Evolutionary conservation across 2,888 invertebrate genomes (phyloP).

Genomic region (Zhuqinia jingwanae): DNA sequence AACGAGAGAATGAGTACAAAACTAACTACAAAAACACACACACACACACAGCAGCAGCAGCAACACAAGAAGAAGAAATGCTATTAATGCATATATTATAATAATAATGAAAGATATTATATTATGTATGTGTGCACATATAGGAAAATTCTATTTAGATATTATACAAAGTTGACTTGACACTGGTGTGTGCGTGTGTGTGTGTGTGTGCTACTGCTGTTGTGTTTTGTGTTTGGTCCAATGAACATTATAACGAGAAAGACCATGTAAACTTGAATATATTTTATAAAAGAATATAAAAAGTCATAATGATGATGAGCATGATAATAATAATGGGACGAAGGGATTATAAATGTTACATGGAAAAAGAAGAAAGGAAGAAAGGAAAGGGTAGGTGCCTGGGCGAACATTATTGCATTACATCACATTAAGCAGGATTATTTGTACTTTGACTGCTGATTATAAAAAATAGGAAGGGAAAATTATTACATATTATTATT

Average conservation of each 20-base stretch:
- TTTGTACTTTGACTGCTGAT: neutral
- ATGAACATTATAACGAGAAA: constrained; percentile 13
- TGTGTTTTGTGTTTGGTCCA: constrained; percentile 31
- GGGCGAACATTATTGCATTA: constrained; percentile 76
- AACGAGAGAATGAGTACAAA: neutral
- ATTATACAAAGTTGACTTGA: neutral
- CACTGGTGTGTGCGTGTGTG: constrained; percentile 3
- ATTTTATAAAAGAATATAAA: constrained; percentile 1
- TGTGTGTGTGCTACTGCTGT: constrained; percentile 4
- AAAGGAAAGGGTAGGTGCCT: constrained; percentile 71
- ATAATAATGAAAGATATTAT: neutral
- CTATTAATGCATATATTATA: constrained; percentile 38
- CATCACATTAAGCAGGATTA: constrained; percentile 73
- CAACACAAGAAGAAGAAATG: neutral
- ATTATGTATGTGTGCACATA: neutral
- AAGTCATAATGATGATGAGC: constrained; percentile 51
- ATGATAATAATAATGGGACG: constrained; percentile 74
- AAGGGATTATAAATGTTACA: constrained; percentile 75
- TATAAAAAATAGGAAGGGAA: constrained; percentile 18
- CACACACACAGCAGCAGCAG: no score
- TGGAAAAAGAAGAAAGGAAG: constrained; percentile 1
- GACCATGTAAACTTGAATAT: neutral
- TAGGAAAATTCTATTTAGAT: neutral
- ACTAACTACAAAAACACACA: no score
- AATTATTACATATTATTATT: neutral